Evolutionary conservation across 2,888 invertebrate species (phyloP), one percentile per base, ranked within the genome.

Genomic region (Tholera decimalis): DNA sequence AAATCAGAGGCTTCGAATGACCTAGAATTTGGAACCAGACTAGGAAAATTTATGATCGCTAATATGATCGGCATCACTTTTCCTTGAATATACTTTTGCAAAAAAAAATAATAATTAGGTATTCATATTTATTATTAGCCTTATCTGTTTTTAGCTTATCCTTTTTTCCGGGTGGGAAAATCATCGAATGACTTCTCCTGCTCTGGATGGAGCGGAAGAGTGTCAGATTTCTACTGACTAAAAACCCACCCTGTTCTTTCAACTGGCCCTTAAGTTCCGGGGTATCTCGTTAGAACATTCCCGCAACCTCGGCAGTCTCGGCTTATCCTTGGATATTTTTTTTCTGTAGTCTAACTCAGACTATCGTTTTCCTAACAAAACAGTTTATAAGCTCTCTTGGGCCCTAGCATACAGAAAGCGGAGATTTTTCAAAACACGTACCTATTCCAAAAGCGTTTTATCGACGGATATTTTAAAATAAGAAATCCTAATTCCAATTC

Each of bases 401-500:
- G 47, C 3, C 26, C 33, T 37, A 13, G 35, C 24, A 41, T 51
- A 73, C 24, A 26, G 28, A 70, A 53, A 59, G 57, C 63, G 30
- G 46, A 39, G 59, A 58, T 54, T 65, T 65, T 44, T 47, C 39
- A 24, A 50, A 51, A 53, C 37, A 50, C 28, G 26, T 65, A 72
- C 33, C 73, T 28, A 67, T 73, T 73, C 66, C 9, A 35, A 54
- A 71, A 80, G 54, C 53, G 33, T 69, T 80, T 72, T 67, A 77
- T 68, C 49, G 71, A 49, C 20, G 60, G 71, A 70, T 62, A 83
- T 81, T 86, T 85, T 83, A 83, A 85, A 88, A 84, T 86, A 85
- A 83, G 77, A 80, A 85, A 62, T 88, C 86, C 77, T 63, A 77
- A 88, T 89, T 89, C 89, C 88, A 89, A 91, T 90, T 89, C 83